Base-by-base conservation (phyloP, 1,140 invertebrate genomes). In the Andricus grossulariae region DNA sequence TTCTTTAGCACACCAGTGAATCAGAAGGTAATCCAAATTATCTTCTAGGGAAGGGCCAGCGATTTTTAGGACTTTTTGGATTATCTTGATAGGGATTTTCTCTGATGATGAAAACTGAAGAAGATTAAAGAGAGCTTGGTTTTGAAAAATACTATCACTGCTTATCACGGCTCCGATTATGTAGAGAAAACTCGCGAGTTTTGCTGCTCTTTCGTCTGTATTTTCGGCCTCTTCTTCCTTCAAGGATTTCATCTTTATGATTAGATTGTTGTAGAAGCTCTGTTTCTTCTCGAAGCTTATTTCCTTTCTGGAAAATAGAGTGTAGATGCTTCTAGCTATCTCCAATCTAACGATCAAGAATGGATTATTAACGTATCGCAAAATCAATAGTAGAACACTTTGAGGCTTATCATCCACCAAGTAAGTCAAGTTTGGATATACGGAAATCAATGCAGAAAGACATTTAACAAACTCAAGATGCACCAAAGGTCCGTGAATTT, bases 11-110 rank as follows among this genome's bases (percentile, higher is more conserved):
- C 87, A 82, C 78, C 84, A 87, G 2, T 82, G 81, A 0, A 85
- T 45, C 18, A 91, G 25, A 12, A 90, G 51, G 57, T 88, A 89
- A 51, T 89, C 87, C 2, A 92, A 76, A 85, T 91, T 90, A 39
- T 88, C 86, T 49, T 91, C 86, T 5, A 93, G 52, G 15, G 92
- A 60, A 19, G 85, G 66, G 16, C 18, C 73, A 8, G 13, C 18
- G 2, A 77, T 57, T 71, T 78, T 72, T 72, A 11, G 25, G 0
- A 55, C 73, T 3, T 80, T 49, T 3, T 21, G 16, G 3, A 45
- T 12, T 11, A 83, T 74, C 49, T 77, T 45, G 3, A 75, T 66
- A 2, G 82, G 21, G 2, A 80, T 57, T 7, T 74, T 21, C 0
- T 16, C 19, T 19, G 25, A 73, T 55, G 8, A 71, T 66, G 2